phyloP scores from a whole-genome alignment of 2,888 invertebrate genomes.

The Drosophila pseudotakahashii region DNA sequence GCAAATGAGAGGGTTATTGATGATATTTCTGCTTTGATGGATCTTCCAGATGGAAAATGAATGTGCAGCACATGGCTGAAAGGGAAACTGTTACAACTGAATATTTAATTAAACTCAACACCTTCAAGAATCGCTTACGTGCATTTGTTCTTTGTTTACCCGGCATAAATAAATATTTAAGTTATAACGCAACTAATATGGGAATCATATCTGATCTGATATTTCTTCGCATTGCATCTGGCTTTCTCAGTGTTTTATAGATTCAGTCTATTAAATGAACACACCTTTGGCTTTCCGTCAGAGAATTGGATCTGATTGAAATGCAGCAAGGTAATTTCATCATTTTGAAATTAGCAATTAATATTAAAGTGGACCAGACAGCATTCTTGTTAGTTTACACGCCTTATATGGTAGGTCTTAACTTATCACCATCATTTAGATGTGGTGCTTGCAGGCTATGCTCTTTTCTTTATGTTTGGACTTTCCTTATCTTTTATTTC shows the following conservation, averaged over 20 bases:
- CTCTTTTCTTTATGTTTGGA: not conserved
- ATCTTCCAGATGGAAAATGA: conserved; percentile 11
- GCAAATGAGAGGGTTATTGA: conserved; percentile 16
- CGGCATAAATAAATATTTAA: conserved; percentile 18
- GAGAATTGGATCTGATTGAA: conserved; percentile 44
- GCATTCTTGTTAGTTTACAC: conserved; percentile 50
- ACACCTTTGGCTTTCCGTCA: conserved; percentile 14
- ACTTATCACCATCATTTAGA: not conserved
- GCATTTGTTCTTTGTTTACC: not conserved
- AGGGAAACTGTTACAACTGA: conserved; percentile 7
- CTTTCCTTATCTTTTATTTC: conserved; percentile 5
- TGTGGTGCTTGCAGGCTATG: not conserved
- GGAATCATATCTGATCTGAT: conserved; percentile 16
- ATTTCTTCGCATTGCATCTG: conserved; percentile 4
- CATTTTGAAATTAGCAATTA: conserved; percentile 53
- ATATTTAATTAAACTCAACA: conserved; percentile 16
- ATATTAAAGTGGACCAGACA: conserved; percentile 55
- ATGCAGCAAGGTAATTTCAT: conserved; percentile 62
- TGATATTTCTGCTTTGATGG: conserved; percentile 6
- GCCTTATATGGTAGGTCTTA: conserved; percentile 15
- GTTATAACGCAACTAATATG: conserved; percentile 2
- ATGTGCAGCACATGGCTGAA: conserved; percentile 1
- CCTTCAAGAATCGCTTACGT: not conserved
- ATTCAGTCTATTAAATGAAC: not conserved
- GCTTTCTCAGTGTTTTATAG: conserved; percentile 5